Percentiles rank a stretch among this genome's conserved stretches.
These are phyloP conservation scores for Myopa tessellatipennis DNA, from an alignment of 2,888 invertebrate genomes.

Conservation along the genomic window DNA sequence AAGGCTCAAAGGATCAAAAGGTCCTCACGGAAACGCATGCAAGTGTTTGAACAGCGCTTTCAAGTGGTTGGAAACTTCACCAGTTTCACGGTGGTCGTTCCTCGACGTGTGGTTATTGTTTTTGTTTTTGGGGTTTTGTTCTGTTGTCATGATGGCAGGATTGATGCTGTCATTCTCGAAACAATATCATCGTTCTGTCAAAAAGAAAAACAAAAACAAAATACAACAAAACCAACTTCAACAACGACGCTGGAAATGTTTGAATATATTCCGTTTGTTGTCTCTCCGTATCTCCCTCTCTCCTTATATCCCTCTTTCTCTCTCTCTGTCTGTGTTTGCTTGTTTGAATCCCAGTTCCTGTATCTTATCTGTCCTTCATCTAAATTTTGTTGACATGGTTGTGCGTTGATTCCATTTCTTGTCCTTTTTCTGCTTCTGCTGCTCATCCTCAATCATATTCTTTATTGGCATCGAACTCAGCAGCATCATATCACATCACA, in stretches of 20 bases:
- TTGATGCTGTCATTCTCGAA: too few species aligned
- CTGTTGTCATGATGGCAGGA: too few species aligned
- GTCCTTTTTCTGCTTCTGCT: neutral
- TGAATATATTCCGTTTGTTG: neutral
- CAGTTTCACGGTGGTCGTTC: neutral
- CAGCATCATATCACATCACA: neutral
- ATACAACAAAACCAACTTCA: neutral
- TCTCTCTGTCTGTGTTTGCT: neutral
- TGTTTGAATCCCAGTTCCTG: too few species aligned
- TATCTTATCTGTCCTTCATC: neutral
- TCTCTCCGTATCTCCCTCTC: neutral
- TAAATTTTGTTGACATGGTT: neutral
- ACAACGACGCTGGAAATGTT: neutral
- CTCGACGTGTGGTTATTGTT: neutral
- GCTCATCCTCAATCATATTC: neutral
- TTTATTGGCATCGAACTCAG: slow-evolving; percentile 8
- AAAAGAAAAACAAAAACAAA: too few species aligned
- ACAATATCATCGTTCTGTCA: too few species aligned
- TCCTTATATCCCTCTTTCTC: neutral
- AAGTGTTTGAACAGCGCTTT: slow-evolving; percentile 31
- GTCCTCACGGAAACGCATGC: slow-evolving; percentile 25
- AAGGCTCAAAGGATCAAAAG: slow-evolving; percentile 9
- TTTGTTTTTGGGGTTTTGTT: neutral
- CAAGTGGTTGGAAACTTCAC: slow-evolving; percentile 7
- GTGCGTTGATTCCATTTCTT: slow-evolving; percentile 6